Conservation (phyloP, 2,113 vertebrate genomes). For the Silurus glanis region DNA sequence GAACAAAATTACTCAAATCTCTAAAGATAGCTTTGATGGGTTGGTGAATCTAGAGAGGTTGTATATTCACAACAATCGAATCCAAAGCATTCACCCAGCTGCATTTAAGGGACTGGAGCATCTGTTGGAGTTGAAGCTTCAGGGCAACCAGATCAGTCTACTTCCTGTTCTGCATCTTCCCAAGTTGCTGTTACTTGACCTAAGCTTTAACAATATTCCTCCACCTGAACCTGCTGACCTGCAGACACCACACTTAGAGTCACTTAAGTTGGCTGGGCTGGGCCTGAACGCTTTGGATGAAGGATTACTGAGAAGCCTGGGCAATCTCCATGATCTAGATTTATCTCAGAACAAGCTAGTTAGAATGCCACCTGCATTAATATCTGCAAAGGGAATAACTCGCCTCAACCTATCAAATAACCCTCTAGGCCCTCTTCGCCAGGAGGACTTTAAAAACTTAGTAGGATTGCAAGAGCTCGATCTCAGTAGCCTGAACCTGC, state of each 20-base stretch:
- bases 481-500: constrained; percentile 87
- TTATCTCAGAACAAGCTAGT: constrained; percentile 85
- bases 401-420: constrained; percentile 85
- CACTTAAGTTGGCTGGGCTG: constrained; percentile 83
- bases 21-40: constrained; percentile 85
- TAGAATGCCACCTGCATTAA: constrained; percentile 71
- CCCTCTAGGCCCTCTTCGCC: constrained; percentile 77
- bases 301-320: constrained; percentile 78
- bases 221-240: constrained; percentile 72
- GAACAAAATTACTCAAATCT: constrained; percentile 87
- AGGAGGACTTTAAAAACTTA: constrained; percentile 79
- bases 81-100: constrained; percentile 80
- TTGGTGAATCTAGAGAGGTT: constrained; percentile 85
- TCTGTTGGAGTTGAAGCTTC: constrained; percentile 92
- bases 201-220: constrained; percentile 83
- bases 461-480: constrained; percentile 83
- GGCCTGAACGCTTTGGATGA: constrained; percentile 77
- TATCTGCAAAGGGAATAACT: constrained; percentile 75
- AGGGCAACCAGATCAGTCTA: constrained; percentile 80
- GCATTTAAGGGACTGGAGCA: constrained; percentile 82
- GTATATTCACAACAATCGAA: constrained; percentile 87
- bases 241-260: constrained; percentile 81
- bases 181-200: constrained; percentile 86
- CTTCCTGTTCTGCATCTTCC: constrained; percentile 81
- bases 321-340: constrained; percentile 88